These are phyloP conservation scores for Trichomalopsis sarcophagae DNA, from an alignment of 1,140 invertebrate species.

Conservation along the genomic window DNA sequence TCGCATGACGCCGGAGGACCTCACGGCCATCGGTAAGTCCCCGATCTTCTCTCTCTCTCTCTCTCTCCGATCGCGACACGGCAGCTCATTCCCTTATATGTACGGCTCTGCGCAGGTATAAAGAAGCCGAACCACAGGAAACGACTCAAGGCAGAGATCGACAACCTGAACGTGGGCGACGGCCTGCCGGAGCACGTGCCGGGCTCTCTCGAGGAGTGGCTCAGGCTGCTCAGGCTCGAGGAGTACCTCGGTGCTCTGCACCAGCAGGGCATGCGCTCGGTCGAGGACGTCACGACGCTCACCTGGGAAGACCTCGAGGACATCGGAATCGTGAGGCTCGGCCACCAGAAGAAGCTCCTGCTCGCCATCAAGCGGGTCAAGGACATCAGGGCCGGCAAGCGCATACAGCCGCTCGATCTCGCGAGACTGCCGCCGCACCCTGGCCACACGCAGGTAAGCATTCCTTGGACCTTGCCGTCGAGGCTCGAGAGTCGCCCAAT, in stretches of 20 bases:
- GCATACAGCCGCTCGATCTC: slow-evolving; percentile 80
- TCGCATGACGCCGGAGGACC: slow-evolving; percentile 97
- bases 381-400: slow-evolving; percentile 91
- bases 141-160: slow-evolving; percentile 96
- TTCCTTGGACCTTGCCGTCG: too few relatives aligned
- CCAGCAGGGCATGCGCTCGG: slow-evolving; percentile 94
- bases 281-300: slow-evolving; percentile 94
- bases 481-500: too few relatives aligned
- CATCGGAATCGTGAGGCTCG: slow-evolving; percentile 95
- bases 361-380: slow-evolving; percentile 98
- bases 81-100: too few relatives aligned
- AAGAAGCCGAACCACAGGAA: slow-evolving; percentile 98
- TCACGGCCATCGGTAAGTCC: slow-evolving; percentile 84
- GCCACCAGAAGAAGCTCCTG: slow-evolving; percentile 98
- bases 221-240: slow-evolving; percentile 90
- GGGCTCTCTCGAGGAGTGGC: slow-evolving; percentile 94
- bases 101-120: slow-evolving; percentile 76
- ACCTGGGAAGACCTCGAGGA: slow-evolving; percentile 99
- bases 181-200: slow-evolving; percentile 95
- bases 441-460: slow-evolving; percentile 69
- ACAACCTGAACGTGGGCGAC: slow-evolving; percentile 94
- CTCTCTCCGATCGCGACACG: too few relatives aligned
- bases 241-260: slow-evolving; percentile 92
- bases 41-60: too few relatives aligned
- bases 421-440: slow-evolving; percentile 78